A percentile compares a stretch with the other conserved stretches of the same genome.
Conservation (phyloP, 2,888 invertebrate species). For the Melikaiella ostensackeni region DNA sequence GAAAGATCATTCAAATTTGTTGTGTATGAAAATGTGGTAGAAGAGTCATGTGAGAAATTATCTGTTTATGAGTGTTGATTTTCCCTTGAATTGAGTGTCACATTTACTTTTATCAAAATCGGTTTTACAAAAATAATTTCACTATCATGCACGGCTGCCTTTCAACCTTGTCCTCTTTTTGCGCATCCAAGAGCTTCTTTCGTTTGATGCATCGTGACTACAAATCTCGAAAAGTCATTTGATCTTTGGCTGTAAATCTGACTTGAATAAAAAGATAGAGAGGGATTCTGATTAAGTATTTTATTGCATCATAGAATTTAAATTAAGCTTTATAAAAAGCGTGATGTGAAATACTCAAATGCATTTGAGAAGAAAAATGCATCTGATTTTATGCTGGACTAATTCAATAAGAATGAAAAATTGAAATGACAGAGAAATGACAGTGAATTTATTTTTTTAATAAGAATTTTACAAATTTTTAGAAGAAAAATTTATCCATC, state of each 20-base stretch:
- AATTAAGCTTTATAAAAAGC: not conserved
- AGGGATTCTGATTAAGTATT: not conserved
- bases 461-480: too few relatives aligned
- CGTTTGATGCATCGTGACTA: not conserved
- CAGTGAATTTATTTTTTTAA: too few relatives aligned
- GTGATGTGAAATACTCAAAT: too few relatives aligned
- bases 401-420: too few relatives aligned
- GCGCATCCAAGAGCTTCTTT: not conserved
- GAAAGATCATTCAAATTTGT: not conserved
- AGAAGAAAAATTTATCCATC: too few relatives aligned
- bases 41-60: not conserved
- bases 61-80: not conserved
- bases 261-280: not conserved
- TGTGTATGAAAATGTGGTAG: not conserved
- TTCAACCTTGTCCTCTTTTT: slow-evolving; percentile 21
- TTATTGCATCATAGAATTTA: not conserved
- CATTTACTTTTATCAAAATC: slow-evolving; percentile 3
- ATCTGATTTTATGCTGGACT: too few relatives aligned
- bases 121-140: not conserved
- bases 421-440: too few relatives aligned
- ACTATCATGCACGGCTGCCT: not conserved
- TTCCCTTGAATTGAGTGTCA: not conserved
- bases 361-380: too few relatives aligned
- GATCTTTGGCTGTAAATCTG: not conserved
- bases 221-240: not conserved